These are phyloP conservation scores for Muscicapa adusta DNA, from an alignment of 2,113 vertebrate species.

Conservation along the genomic window DNA sequence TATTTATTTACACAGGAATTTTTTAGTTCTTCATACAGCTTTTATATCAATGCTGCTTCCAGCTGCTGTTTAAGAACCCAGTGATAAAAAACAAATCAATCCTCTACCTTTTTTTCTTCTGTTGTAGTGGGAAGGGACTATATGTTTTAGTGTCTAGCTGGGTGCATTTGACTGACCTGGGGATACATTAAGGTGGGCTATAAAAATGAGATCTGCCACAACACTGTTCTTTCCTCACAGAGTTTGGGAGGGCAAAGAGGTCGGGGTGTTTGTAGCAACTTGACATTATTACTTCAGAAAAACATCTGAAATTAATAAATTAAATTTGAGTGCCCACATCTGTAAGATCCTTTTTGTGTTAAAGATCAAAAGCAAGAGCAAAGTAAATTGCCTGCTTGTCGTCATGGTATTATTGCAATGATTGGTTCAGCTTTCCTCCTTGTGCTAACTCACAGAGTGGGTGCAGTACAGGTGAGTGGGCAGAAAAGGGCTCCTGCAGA, in stretches of 20 bases:
- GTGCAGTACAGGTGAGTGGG: not conserved
- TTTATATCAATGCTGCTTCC: not conserved
- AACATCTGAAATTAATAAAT: conserved; percentile 33
- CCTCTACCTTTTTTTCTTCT: not conserved
- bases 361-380: conserved; percentile 54
- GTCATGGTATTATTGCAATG: not conserved
- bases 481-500: not conserved
- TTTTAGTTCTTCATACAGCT: not conserved
- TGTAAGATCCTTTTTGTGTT: conserved; percentile 34
- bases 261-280: not conserved
- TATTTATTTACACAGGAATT: not conserved
- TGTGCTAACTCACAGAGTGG: not conserved
- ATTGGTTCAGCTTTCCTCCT: not conserved
- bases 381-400: conserved; percentile 51
- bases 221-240: not conserved
- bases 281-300: conserved; percentile 10
- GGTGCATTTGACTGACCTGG: not conserved
- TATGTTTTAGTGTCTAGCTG: not conserved
- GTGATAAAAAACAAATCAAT: not conserved
- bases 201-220: not conserved
- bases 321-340: not conserved
- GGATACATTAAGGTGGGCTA: not conserved
- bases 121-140: not conserved
- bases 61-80: not conserved
- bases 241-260: not conserved